These are phyloP conservation scores for Oegoconia quadripuncta DNA, from an alignment of 2,888 invertebrate genomes.

Conservation along the genomic window DNA sequence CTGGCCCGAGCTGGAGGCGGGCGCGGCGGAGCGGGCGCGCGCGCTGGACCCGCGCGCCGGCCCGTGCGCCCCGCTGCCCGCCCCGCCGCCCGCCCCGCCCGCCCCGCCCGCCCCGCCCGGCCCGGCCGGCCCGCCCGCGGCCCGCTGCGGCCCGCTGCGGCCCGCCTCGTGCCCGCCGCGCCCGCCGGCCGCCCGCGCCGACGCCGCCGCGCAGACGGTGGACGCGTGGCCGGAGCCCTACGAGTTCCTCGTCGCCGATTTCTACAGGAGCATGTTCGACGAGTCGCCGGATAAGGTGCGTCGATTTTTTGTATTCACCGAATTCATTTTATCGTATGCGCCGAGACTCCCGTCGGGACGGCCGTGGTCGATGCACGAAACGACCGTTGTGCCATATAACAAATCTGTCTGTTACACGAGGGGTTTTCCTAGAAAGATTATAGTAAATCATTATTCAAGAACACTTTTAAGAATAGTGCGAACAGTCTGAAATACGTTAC, in stretches of 20 bases:
- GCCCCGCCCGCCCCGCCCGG: conserved; percentile 15
- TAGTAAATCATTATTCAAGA: too few relatives aligned
- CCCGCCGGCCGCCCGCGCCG: conserved; percentile 10
- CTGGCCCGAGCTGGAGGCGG: conserved; percentile 24
- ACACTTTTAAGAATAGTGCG: too few relatives aligned
- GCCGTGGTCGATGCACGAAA: too few relatives aligned
- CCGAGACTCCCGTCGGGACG: too few relatives aligned
- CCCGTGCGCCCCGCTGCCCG: conserved; percentile 25
- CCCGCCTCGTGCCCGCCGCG: conserved; percentile 16
- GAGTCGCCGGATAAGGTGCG: conserved; percentile 39
- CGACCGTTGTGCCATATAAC: too few relatives aligned
- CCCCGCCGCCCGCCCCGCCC: conserved; percentile 15
- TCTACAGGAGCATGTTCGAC: conserved; percentile 68
- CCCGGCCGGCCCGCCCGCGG: conserved; percentile 19
- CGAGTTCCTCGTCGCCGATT: conserved; percentile 86
- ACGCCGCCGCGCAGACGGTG: conserved; percentile 80
- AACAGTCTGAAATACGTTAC: too few relatives aligned
- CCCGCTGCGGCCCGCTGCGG: conserved; percentile 18
- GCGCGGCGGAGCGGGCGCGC: conserved; percentile 20
- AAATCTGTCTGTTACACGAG: too few relatives aligned
- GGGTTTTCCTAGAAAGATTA: too few relatives aligned
- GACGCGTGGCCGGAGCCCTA: conserved; percentile 85
- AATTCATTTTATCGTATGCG: too few relatives aligned
- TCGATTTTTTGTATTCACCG: too few relatives aligned
- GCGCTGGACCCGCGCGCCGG: conserved; percentile 17